These are phyloP conservation scores for Climacteris rufus DNA, from an alignment of 2,113 vertebrate genomes.

Conservation along the genomic window DNA sequence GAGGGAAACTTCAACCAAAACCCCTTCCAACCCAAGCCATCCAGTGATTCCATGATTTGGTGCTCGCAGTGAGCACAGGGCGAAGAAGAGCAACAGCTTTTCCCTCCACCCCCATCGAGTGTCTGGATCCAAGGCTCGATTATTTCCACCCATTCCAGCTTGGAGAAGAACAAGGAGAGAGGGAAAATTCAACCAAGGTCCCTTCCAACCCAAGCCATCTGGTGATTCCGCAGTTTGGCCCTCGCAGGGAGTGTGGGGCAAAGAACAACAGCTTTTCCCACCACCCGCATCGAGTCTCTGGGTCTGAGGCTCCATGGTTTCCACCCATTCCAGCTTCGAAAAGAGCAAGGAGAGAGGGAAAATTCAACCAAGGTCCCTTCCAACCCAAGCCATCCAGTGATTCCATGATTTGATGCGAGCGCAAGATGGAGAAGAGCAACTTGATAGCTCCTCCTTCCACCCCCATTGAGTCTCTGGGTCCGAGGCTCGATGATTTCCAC, in stretches of 20 bases:
- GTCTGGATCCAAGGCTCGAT: rapidly evolving
- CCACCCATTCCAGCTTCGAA: background rate
- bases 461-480: rapidly evolving
- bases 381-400: rapidly evolving
- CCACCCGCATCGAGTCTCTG: rapidly evolving
- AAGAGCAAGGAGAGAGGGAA: too few species aligned
- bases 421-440: rapidly evolving
- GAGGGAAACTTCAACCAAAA: rapidly evolving
- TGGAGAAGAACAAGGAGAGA: too few species aligned
- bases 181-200: background rate
- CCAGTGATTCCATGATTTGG: rapidly evolving
- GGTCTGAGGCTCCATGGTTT: rapidly evolving
- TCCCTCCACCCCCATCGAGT: rapidly evolving
- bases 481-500: rapidly evolving
- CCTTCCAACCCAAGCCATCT: background rate
- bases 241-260: rapidly evolving
- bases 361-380: background rate
- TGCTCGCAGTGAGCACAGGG: rapidly evolving
- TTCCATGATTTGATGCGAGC: rapidly evolving
- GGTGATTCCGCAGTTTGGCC: rapidly evolving
- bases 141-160: background rate
- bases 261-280: background rate
- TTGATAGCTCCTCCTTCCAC: background rate
- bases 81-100: background rate
- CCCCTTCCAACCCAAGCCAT: background rate